Evolutionary conservation across 2,113 vertebrate species (phyloP), one percentile per base, ranked within the genome.

Genomic region (Serranochromis macrocephalus): DNA sequence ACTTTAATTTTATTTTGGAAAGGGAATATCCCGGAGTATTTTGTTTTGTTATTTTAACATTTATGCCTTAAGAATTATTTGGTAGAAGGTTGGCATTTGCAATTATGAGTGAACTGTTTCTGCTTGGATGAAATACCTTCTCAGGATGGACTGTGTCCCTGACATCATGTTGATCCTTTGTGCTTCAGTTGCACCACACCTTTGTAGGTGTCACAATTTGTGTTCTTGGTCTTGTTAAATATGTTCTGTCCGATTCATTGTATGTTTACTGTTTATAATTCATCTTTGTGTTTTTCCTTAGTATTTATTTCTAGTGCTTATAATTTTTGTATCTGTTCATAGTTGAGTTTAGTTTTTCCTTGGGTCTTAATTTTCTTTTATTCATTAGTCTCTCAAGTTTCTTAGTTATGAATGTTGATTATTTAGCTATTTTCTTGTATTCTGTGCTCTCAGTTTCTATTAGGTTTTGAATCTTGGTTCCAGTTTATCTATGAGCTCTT

Each of bases 11-110:
- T 38, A n/a, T 38, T 66, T n/a, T 38, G 33, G 19, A 13, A 38
- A 12, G 61, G 0, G 31, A 66, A n/a, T 36, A 2, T 0, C 10
- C 4, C 1, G 10, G 31, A 66, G 16, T 33, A 63, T 63, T 63
- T 63, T 33, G 58, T 63, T 36, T 63, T 36, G 29, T 33, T 33
- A n/a, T 66, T 66, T 66, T n/a, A 66, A 66, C 31, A 66, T 66
- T 66, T 66, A 5, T 66, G 61, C 31, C 36, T 42, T 71, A 14
- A 42, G n/a, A 42, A 71, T 71, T 40, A 24, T 71, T 71, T 14
- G n/a, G 10, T 24, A 42, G 66, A 71, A 63, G 29, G 16, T 19
- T 63, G 29, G 16, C 58, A 33, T 63, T 63, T 19, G 58, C 58
- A 36, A 36, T 63, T 63, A 63, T 36, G 31, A 63, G 29, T 63